Conservation (phyloP, 92 coral and sea anemone species). For the Epizoanthus ramosus region DNA sequence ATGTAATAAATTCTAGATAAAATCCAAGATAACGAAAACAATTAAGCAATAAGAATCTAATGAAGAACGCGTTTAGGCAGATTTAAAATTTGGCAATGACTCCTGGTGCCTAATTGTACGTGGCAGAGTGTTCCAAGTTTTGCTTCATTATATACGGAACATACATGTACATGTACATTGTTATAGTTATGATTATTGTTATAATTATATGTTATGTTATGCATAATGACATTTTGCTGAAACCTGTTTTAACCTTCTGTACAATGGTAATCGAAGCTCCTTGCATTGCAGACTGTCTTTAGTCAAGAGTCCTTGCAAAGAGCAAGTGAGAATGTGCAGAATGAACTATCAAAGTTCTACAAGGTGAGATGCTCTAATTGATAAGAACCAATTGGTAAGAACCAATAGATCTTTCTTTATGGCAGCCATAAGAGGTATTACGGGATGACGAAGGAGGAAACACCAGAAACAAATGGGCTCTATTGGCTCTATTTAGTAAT, state of each 20-base stretch:
- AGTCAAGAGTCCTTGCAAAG: constrained; percentile 30
- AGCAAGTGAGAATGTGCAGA: constrained; percentile 23
- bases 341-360: constrained; percentile 56
- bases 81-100: too few species aligned
- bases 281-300: constrained; percentile 39
- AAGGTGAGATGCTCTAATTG: constrained; percentile 49
- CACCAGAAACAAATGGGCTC: too few species aligned
- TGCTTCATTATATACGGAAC: too few species aligned
- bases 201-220: neutral
- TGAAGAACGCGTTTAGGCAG: too few species aligned
- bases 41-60: too few species aligned
- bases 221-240: neutral
- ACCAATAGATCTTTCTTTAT: neutral
- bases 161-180: too few species aligned
- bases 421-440: neutral
- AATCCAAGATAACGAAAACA: too few species aligned
- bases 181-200: too few species aligned
- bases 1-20: too few species aligned
- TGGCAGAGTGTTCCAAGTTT: too few species aligned
- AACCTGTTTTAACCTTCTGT: neutral
- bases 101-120: too few species aligned
- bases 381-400: neutral
- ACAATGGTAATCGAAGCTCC: neutral
- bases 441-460: neutral
- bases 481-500: too few species aligned